phyloP scores from a whole-genome alignment of 2,797 vertebrate species.

The Lithobates sylvaticus region DNA sequence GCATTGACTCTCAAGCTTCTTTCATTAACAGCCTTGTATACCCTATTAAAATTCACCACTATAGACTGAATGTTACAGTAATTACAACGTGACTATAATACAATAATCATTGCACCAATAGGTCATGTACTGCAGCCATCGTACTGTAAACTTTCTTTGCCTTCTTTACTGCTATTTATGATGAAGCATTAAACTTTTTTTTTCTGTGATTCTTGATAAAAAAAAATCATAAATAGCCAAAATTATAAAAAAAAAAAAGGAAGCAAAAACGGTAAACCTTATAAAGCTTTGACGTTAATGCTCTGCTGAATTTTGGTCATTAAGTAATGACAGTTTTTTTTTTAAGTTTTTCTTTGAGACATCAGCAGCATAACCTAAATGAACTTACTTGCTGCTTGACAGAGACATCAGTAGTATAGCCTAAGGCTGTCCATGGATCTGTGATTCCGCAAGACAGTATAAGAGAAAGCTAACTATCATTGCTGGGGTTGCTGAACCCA shows the following conservation, averaged over 20 bases:
- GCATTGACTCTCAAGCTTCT: background rate
- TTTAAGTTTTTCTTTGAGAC: too few species aligned
- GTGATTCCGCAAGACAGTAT: background rate
- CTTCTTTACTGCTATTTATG: too few species aligned
- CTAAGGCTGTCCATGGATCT: background rate
- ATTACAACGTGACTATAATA: background rate
- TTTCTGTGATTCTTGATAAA: too few species aligned
- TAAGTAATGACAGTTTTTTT: background rate
- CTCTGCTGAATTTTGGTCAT: background rate
- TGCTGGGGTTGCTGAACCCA: background rate
- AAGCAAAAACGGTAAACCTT: too few species aligned
- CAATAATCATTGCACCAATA: background rate
- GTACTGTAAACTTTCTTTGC: background rate
- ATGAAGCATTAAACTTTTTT: too few species aligned
- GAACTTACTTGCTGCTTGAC: background rate
- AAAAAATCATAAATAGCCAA: too few species aligned
- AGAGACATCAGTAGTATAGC: background rate
- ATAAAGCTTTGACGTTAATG: too few species aligned
- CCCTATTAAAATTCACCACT: background rate
- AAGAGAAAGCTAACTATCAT: background rate
- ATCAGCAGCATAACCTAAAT: background rate
- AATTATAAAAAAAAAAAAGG: too few species aligned
- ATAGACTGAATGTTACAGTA: background rate
- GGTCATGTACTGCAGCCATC: background rate
- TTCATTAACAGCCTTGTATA: background rate